phyloP scores from a whole-genome alignment of 2,113 vertebrate genomes.

The Miniopterus natalensis region DNA sequence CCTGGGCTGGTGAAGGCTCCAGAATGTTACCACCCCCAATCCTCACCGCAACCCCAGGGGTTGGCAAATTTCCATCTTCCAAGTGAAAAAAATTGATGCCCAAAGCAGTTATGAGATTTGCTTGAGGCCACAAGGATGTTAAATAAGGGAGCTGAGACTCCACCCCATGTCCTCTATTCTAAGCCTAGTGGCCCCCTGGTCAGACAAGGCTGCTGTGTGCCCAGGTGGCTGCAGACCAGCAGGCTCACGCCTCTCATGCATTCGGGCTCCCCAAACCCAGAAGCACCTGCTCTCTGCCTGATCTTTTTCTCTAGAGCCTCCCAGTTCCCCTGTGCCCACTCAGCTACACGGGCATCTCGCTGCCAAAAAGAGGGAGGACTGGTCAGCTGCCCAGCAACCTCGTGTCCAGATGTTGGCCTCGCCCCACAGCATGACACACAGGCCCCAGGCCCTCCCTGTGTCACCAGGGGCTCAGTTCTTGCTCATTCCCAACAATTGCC shows the following conservation, averaged over 20 bases:
- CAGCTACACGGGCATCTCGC: neutral
- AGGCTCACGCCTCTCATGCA: fast-evolving
- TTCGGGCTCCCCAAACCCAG: neutral
- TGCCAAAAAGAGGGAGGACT: neutral
- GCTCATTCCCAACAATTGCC: neutral
- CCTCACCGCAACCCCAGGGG: neutral
- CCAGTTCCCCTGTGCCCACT: neutral
- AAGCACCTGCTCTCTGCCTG: neutral
- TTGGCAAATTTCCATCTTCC: neutral
- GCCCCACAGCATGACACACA: neutral
- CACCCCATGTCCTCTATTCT: neutral
- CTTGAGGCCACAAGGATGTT: neutral
- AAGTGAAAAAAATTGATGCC: neutral
- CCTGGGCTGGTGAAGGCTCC: neutral
- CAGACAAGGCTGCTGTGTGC: neutral
- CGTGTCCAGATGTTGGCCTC: no score
- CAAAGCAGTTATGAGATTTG: neutral
- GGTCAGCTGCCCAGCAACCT: neutral
- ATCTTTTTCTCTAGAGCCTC: neutral
- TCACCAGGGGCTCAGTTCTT: neutral
- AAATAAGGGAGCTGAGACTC: neutral
- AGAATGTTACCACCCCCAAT: neutral
- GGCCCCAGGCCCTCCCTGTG: neutral
- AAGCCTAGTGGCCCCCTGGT: neutral
- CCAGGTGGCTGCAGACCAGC: neutral